Conservation (phyloP, 2,888 invertebrate genomes). For the Leptinotarsa juncta region DNA sequence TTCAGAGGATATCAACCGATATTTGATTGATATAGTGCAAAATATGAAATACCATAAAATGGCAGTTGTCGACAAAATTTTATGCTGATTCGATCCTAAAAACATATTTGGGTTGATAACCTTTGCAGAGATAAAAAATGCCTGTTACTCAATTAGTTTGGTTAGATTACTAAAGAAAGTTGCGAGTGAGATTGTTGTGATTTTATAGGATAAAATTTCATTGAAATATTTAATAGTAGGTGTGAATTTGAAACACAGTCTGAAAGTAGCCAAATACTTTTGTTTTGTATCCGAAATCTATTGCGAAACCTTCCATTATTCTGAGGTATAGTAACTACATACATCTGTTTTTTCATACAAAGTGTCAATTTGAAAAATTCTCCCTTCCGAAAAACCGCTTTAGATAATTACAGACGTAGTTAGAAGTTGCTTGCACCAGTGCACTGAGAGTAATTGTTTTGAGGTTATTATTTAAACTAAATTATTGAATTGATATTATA, state of each 20-base stretch:
- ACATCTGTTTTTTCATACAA: too few species aligned
- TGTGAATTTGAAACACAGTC: not conserved
- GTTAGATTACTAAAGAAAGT: slow-evolving; percentile 10
- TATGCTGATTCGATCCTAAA: slow-evolving; percentile 34
- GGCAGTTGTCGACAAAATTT: slow-evolving; percentile 35
- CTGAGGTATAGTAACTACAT: too few species aligned
- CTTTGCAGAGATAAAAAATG: slow-evolving; percentile 37
- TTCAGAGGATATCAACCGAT: not conserved
- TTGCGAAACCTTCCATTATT: too few species aligned
- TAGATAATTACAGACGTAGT: too few species aligned
- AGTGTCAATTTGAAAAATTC: too few species aligned
- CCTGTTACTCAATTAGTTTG: slow-evolving; percentile 27
- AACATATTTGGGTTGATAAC: slow-evolving; percentile 39
- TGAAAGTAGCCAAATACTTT: too few species aligned
- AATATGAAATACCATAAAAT: slow-evolving; percentile 20
- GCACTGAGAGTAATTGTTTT: too few species aligned
- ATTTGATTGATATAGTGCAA: not conserved
- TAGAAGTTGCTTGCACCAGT: too few species aligned
- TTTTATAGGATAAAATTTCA: not conserved
- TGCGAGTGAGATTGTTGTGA: not conserved
- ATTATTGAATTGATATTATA: too few species aligned
- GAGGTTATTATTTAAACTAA: too few species aligned
- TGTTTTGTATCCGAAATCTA: too few species aligned
- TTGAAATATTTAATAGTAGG: not conserved
- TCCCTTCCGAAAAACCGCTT: too few species aligned